Evolutionary conservation across 2,888 invertebrate genomes (phyloP).

Genomic region (Rhingia rostrata): DNA sequence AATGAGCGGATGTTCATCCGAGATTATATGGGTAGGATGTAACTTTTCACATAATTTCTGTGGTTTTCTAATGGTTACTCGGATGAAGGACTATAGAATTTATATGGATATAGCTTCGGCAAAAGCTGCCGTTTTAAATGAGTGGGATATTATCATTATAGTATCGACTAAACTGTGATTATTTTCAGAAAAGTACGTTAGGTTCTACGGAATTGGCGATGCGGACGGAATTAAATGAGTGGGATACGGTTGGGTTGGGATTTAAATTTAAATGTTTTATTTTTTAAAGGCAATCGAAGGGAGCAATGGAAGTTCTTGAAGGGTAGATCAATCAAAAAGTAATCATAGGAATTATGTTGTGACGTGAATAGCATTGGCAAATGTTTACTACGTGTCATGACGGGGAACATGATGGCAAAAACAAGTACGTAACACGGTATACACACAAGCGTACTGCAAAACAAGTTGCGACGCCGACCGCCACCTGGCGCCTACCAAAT

Average conservation of each 20-base stretch:
- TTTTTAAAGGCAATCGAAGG: background rate
- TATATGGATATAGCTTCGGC: background rate
- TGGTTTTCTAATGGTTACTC: conserved; percentile 33
- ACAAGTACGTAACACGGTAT: no score
- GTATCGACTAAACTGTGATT: conserved; percentile 35
- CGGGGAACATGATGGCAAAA: no score
- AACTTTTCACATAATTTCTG: conserved; percentile 68
- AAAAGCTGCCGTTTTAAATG: conserved; percentile 19
- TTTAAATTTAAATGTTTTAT: background rate
- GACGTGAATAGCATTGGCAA: no score
- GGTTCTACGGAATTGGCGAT: background rate
- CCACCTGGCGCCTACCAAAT: conserved; percentile 8
- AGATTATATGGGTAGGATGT: conserved; percentile 46
- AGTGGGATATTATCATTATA: conserved; percentile 31
- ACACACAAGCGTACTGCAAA: background rate
- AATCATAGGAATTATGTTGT: no score
- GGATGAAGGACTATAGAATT: background rate
- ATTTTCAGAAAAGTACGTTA: conserved; percentile 38
- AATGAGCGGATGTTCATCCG: conserved; percentile 49
- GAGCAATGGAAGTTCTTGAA: background rate
- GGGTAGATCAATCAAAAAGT: no score
- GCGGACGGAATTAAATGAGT: conserved; percentile 12
- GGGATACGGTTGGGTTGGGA: background rate
- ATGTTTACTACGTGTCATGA: no score
- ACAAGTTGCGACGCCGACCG: background rate